These are phyloP conservation scores for Alaudala cheleensis DNA, from an alignment of 2,113 vertebrate species.

Conservation along the genomic window DNA sequence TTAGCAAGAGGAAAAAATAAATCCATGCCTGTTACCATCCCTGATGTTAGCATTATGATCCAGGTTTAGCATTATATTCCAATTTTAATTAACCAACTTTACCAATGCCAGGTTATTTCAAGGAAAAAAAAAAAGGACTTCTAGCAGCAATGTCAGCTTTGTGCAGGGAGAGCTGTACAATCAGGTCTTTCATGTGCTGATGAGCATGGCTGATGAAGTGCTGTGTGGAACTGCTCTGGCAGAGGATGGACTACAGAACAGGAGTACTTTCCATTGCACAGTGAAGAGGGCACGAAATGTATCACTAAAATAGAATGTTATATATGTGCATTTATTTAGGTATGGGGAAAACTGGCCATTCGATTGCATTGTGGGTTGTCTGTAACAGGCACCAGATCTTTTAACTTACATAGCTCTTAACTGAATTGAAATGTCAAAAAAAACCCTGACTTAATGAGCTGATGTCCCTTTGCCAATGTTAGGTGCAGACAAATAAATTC, in stretches of 20 bases:
- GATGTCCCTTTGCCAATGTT: background rate
- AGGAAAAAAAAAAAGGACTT: background rate
- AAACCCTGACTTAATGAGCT: background rate
- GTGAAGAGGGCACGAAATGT: background rate
- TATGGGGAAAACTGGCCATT: background rate
- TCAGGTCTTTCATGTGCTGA: slow-evolving; percentile 53
- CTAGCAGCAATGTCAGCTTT: background rate
- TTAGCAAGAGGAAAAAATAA: background rate
- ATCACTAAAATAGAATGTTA: background rate
- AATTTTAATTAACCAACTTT: background rate
- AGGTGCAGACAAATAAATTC: background rate
- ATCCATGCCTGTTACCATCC: background rate
- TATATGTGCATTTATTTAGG: background rate
- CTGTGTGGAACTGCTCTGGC: background rate
- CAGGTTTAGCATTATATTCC: background rate
- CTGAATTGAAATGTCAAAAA: background rate
- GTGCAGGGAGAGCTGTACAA: background rate
- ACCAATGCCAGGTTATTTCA: background rate
- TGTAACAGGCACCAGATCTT: background rate
- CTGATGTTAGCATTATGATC: background rate
- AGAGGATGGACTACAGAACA: background rate
- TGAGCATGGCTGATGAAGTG: slow-evolving; percentile 5
- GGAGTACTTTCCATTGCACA: background rate
- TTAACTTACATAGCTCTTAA: background rate
- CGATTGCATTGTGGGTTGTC: background rate